These are phyloP conservation scores for Adoxophyes honmai DNA, from an alignment of 1,140 invertebrate genomes.

Conservation along the genomic window DNA sequence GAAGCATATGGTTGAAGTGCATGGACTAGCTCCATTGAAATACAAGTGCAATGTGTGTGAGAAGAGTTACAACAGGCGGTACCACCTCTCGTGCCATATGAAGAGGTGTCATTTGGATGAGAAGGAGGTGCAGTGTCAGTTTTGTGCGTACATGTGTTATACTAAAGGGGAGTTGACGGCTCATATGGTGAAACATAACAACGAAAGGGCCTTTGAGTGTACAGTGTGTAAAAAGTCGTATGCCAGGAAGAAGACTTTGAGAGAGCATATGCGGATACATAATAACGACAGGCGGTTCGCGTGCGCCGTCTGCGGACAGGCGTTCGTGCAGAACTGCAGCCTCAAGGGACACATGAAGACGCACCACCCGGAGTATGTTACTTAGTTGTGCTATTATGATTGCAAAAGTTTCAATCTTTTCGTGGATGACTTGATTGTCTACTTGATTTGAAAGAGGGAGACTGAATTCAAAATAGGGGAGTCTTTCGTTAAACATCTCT, in stretches of 20 bases:
- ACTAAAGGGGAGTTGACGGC: slow-evolving; percentile 65
- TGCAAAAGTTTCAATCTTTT: too few relatives aligned
- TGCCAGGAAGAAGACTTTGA: slow-evolving; percentile 83
- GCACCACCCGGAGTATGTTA: slow-evolving; percentile 31
- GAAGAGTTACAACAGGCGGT: slow-evolving; percentile 51
- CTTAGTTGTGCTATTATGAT: too few relatives aligned
- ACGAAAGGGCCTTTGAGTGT: slow-evolving; percentile 77
- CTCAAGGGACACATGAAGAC: slow-evolving; percentile 61
- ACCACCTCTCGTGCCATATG: slow-evolving; percentile 58
- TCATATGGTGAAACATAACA: slow-evolving; percentile 84
- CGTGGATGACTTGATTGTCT: too few relatives aligned
- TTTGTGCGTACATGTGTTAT: slow-evolving; percentile 59
- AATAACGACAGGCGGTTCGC: slow-evolving; percentile 73
- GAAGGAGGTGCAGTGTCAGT: slow-evolving; percentile 51
- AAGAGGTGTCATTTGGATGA: slow-evolving; percentile 66
- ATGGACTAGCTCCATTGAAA: slow-evolving; percentile 45
- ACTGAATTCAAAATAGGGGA: too few relatives aligned
- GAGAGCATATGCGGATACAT: slow-evolving; percentile 83
- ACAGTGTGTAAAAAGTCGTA: slow-evolving; percentile 79
- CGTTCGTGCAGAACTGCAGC: slow-evolving; percentile 72
- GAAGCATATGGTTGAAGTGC: slow-evolving; percentile 54
- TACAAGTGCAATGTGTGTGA: slow-evolving; percentile 67
- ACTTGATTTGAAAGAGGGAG: too few relatives aligned
- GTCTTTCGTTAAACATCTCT: too few relatives aligned
- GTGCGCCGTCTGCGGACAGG: slow-evolving; percentile 74